Conservation (phyloP, 1,140 invertebrate genomes). For the Ephestia elutella region DNA sequence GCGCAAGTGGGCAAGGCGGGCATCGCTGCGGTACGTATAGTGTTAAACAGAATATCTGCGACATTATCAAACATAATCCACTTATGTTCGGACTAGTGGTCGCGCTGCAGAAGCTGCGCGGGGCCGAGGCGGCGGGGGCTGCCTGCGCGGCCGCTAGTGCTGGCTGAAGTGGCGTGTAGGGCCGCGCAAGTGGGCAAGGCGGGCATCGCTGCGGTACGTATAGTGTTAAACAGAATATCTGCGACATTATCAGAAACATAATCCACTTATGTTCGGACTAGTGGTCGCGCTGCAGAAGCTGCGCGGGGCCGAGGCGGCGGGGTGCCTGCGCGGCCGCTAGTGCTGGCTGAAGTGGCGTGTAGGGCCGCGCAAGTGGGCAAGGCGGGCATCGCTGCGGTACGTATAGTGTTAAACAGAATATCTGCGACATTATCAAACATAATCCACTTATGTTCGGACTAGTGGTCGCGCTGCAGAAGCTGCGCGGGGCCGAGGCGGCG, state of each 20-base stretch:
- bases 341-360: slow-evolving; percentile 29
- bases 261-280: slow-evolving; percentile 46
- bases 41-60: slow-evolving; percentile 42
- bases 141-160: slow-evolving; percentile 26
- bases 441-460: slow-evolving; percentile 45
- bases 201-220: slow-evolving; percentile 41
- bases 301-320: slow-evolving; percentile 28
- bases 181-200: slow-evolving; percentile 37
- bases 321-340: slow-evolving; percentile 31
- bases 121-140: slow-evolving; percentile 35
- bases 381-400: slow-evolving; percentile 41
- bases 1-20: slow-evolving; percentile 35
- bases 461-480: slow-evolving; percentile 31
- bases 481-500: slow-evolving; percentile 30
- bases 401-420: slow-evolving; percentile 29
- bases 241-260: slow-evolving; percentile 47
- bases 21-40: slow-evolving; percentile 38
- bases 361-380: slow-evolving; percentile 35
- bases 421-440: slow-evolving; percentile 51
- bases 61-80: slow-evolving; percentile 46
- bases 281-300: slow-evolving; percentile 34
- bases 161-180: slow-evolving; percentile 31
- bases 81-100: slow-evolving; percentile 41
- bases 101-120: slow-evolving; percentile 31
- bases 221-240: slow-evolving; percentile 35